These are phyloP conservation scores for Polylopha cassiicola DNA, from an alignment of 2,888 invertebrate species.

Conservation along the genomic window DNA sequence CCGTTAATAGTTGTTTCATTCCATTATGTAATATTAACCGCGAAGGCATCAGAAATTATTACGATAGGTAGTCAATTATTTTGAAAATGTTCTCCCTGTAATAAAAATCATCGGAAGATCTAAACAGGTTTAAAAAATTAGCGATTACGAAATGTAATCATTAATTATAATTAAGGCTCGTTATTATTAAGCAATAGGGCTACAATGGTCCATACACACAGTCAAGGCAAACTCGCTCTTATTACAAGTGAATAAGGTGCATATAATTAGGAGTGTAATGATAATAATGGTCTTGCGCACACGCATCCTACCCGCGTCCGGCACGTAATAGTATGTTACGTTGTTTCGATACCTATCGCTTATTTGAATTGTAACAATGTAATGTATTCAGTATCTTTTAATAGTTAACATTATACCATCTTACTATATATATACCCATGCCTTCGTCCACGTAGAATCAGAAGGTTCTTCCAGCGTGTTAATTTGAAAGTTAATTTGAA, in stretches of 20 bases:
- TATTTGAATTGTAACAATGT: background rate
- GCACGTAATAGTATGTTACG: slow-evolving; percentile 21
- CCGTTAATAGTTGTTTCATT: too few species aligned
- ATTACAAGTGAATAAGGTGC: slow-evolving; percentile 8
- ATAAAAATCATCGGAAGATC: slow-evolving; percentile 6
- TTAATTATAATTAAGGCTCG: slow-evolving; percentile 19
- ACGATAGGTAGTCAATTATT: too few species aligned
- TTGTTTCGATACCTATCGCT: slow-evolving; percentile 6
- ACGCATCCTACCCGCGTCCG: slow-evolving; percentile 15
- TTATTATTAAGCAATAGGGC: slow-evolving; percentile 20
- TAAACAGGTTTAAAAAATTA: slow-evolving; percentile 10
- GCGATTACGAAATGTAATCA: slow-evolving; percentile 17
- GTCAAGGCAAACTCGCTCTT: slow-evolving; percentile 5
- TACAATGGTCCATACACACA: slow-evolving; percentile 4
- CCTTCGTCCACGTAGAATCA: too few species aligned
- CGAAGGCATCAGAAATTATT: too few species aligned
- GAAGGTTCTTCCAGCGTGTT: too few species aligned
- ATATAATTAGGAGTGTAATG: slow-evolving; percentile 10
- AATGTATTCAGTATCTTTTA: too few species aligned
- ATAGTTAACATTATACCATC: too few species aligned
- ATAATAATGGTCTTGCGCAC: too few species aligned
- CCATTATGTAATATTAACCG: too few species aligned
- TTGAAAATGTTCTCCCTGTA: background rate
- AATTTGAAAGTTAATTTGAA: too few species aligned
- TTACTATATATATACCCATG: too few species aligned